Evolutionary conservation across 53 echinoderm and acorn worm species (phyloP), one percentile per base, ranked within the genome.

Genomic region (Arbacia lixula): DNA sequence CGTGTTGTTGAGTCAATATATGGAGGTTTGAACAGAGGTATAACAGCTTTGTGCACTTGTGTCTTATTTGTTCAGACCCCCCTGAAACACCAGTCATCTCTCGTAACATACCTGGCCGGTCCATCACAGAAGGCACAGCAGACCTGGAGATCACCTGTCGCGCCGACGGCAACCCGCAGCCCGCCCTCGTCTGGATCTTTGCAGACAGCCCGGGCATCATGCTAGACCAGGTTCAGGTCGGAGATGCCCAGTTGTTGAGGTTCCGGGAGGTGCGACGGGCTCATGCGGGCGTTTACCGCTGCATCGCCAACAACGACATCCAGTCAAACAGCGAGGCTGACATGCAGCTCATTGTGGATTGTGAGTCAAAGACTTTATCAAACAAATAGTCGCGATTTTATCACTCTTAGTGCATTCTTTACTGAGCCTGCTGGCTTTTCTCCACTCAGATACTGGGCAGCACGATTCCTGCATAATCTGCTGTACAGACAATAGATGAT

Each of bases 101-200:
- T 1, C 9, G 60, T 0, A 78, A 39, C 61, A 37, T 39, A 3
- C 38, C 36, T 0, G 41, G 0, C 41, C 16, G 30, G 12, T 26
- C 12, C 14, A 16, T 78, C 39, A 1, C 3, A 0, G 61, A 78
- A 26, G 79, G 79, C 58, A 78, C 60, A 0, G 29, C 16, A 3
- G 42, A 78, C 42, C 38, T 78, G n/a, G 79, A 78, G 28, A 58
- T 78, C 42, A 78, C 79, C 28, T 78, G 79, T 17, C 58, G 29
- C 3, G 58, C 79, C 12, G 40, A 78, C 22, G 79, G 79, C 42
- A 78, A 78, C 79, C 79, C 79, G 11, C 37, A 38, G 27, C 78
- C 79, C 0, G 58, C 58, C 41, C 60, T 78, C 12, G 40, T 60
- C 60, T 78, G 79, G 79, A 60, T 78, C 6, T 36, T 1, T 24